A percentile compares a stretch with the other conserved stretches of the same genome.
phyloP scores from a whole-genome alignment of 1,140 invertebrate genomes.

The Idris sp. region DNA sequence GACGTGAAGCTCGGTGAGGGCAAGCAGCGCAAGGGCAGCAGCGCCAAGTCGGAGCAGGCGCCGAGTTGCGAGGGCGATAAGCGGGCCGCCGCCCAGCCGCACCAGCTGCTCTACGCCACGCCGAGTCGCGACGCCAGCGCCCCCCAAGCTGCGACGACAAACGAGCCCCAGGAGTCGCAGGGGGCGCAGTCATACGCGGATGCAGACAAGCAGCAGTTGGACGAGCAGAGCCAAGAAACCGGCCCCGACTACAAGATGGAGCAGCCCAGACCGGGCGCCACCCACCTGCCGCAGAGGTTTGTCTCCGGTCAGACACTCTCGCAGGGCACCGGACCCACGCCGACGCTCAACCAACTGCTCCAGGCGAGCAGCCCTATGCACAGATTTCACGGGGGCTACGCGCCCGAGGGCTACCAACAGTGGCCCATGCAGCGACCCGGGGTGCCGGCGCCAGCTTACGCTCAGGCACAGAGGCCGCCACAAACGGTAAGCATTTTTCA shows the following conservation, averaged over 20 bases:
- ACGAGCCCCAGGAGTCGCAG: no score
- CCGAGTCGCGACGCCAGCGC: constrained; percentile 67
- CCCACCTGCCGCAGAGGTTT: constrained; percentile 72
- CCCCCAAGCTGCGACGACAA: constrained; percentile 59
- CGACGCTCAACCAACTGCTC: constrained; percentile 92
- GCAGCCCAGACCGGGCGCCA: constrained; percentile 65
- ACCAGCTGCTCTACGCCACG: constrained; percentile 67
- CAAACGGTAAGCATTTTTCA: constrained; percentile 69
- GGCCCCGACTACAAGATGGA: constrained; percentile 71
- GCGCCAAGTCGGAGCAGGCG: constrained; percentile 67
- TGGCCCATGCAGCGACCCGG: constrained; percentile 74
- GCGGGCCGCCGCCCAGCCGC: constrained; percentile 70
- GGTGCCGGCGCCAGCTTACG: constrained; percentile 73
- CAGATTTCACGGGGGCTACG: constrained; percentile 79
- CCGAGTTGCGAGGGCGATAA: constrained; percentile 74
- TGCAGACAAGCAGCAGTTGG: no score
- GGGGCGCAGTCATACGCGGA: no score
- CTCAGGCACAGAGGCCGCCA: constrained; percentile 75
- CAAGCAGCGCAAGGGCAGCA: constrained; percentile 71
- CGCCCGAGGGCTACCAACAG: constrained; percentile 75
- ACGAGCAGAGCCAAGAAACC: constrained; percentile 43
- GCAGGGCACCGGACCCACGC: constrained; percentile 91
- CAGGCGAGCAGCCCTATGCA: constrained; percentile 85
- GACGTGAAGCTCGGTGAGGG: constrained; percentile 79
- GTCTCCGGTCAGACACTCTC: constrained; percentile 82